phyloP scores from a whole-genome alignment of 64 coral and sea anemone species.

The Stichodactyla mertensii region DNA sequence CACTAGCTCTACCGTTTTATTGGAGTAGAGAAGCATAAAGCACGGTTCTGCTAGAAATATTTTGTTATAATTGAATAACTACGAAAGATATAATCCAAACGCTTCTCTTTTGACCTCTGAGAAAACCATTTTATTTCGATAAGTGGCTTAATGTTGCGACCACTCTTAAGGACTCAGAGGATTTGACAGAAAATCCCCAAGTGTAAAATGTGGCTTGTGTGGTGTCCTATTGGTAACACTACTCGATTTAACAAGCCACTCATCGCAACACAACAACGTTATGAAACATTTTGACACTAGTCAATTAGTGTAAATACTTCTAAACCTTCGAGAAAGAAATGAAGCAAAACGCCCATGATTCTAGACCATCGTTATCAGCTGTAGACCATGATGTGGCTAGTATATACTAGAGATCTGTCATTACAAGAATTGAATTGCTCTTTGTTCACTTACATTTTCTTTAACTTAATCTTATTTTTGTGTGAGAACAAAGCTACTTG shows the following conservation, averaged over 20 bases:
- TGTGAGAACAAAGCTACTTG: neutral
- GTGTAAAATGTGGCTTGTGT: conserved; percentile 21
- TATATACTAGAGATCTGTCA: conserved; percentile 17
- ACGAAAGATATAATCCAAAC: neutral
- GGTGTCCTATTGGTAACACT: neutral
- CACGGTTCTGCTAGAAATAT: neutral
- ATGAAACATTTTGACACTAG: neutral
- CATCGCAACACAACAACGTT: neutral
- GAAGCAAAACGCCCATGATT: conserved; percentile 14
- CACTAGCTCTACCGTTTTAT: neutral
- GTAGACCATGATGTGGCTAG: neutral
- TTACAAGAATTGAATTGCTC: neutral
- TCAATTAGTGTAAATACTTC: conserved; percentile 7
- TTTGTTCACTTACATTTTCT: conserved; percentile 9
- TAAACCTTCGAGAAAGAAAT: conserved; percentile 22
- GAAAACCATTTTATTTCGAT: conserved; percentile 1
- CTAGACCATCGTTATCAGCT: conserved; percentile 4
- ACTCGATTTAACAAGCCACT: neutral
- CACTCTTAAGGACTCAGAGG: neutral
- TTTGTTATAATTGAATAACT: neutral
- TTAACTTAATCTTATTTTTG: neutral
- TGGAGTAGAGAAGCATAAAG: neutral
- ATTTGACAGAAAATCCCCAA: conserved; percentile 13
- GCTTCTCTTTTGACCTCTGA: conserved; percentile 7
- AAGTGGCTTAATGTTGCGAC: conserved; percentile 13